A percentile compares a stretch with the other conserved stretches of the same genome.
phyloP scores from a whole-genome alignment of 2,797 vertebrate species.

The Ptychadena robeensis region DNA sequence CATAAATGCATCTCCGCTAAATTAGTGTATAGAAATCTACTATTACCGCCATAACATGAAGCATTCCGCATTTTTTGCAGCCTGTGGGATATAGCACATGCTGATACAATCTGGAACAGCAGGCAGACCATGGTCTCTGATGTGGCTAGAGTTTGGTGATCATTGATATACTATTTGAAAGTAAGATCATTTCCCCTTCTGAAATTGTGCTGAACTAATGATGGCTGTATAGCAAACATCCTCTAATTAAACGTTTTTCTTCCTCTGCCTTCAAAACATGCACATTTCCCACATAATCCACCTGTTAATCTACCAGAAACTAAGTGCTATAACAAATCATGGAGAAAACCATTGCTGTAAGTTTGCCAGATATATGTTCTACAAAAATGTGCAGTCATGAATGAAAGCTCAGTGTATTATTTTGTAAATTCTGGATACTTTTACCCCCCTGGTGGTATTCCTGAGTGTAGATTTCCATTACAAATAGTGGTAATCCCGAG shows the following conservation, averaged over 20 bases:
- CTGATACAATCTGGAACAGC: background rate
- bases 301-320: background rate
- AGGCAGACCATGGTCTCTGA: background rate
- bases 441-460: too few species aligned
- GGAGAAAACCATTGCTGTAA: too few species aligned
- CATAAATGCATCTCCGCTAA: background rate
- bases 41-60: background rate
- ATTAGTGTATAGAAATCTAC: background rate
- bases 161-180: background rate
- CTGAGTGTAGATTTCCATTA: too few species aligned
- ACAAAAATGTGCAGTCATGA: too few species aligned
- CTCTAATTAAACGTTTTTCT: background rate
- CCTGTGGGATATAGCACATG: background rate
- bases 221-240: background rate
- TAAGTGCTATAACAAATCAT: too few species aligned
- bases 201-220: constrained; percentile 16
- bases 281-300: background rate
- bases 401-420: too few species aligned
- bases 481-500: too few species aligned
- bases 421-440: too few species aligned
- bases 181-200: background rate
- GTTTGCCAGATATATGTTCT: too few species aligned
- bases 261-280: background rate
- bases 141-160: background rate
- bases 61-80: background rate